Base-by-base conservation (phyloP, 2,888 invertebrate genomes). In the Drosophila leonis region DNA sequence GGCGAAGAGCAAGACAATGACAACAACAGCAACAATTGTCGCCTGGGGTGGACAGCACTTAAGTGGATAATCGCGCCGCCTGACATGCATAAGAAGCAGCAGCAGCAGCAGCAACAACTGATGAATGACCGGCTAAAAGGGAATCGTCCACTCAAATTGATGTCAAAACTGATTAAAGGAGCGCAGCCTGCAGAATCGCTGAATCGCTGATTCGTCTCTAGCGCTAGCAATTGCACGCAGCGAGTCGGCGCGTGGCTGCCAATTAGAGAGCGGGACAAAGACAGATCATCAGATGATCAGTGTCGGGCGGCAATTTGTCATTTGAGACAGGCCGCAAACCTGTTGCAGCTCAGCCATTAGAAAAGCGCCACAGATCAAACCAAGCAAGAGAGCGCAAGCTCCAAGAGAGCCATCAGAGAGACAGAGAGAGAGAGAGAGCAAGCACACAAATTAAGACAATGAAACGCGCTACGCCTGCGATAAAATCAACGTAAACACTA, bases 161-260 rank as follows among this genome's bases (percentile, higher is more conserved):
- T 90, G 90, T 91, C 90, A 91, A 90, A 90, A 78, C 84, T 91
- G 87, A 90, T 90, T 90, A 90, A 49, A 88, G 87, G 51, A 65
- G 55, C 51, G 52, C 54, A 65, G 70, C 48, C 44, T 69, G 70
- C 37, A 44, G n/a, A n/a, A n/a, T n/a, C n/a, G n/a, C n/a, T n/a
- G n/a, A n/a, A 54, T 3, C 33, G 18, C 10, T n/a, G 6, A 0
- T 2, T 20, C 24, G 4, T 10, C 54, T 64, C 76, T 74, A 74
- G 73, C 63, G 57, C 57, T 48, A n/a, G 41, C 39, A 2, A n/a
- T 24, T 24, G 24, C 24, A 24, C 24, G 24, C 24, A 24, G 39
- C 62, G 87, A 71, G 85, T 18, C 59, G 83, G 72, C 84, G 87
- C 90, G 90, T 90, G 89, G 68, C 89, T 83, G 87, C 87, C 84